These are phyloP conservation scores for Polypedilum vanderplanki DNA, from an alignment of 1,140 invertebrate species.

Conservation along the genomic window DNA sequence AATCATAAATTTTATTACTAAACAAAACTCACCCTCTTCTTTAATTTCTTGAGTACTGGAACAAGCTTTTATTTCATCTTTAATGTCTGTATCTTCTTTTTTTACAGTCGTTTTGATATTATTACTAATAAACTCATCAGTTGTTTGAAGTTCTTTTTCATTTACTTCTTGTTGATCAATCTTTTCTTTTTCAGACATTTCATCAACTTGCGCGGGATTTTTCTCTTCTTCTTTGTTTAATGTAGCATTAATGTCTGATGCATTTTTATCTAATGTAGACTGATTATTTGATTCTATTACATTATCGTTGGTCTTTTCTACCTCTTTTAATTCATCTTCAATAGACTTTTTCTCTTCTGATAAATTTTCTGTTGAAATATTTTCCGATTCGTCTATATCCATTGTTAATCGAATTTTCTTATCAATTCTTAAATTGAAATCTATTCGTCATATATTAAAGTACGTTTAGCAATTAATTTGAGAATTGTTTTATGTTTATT, in stretches of 20 bases:
- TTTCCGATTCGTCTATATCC: too few species aligned
- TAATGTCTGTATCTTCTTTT: neutral
- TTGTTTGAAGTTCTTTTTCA: neutral
- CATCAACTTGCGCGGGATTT: neutral
- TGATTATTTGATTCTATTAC: neutral
- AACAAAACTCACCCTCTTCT: neutral
- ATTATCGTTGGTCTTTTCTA: neutral
- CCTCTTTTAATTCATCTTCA: neutral
- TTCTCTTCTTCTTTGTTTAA: neutral
- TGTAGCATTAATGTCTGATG: neutral
- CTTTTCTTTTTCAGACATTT: neutral
- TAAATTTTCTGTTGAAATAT: too few species aligned
- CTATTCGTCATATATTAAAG: too few species aligned
- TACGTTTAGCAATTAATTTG: too few species aligned
- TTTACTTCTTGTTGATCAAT: neutral
- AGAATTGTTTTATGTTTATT: too few species aligned
- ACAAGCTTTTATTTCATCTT: neutral
- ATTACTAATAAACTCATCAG: neutral
- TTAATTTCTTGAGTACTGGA: neutral
- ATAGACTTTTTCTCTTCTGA: neutral
- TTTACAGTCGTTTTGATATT: neutral
- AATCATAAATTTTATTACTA: too few species aligned
- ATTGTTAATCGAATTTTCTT: too few species aligned
- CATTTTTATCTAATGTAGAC: neutral
- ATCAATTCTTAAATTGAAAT: too few species aligned